Base-by-base conservation (phyloP, 2,888 invertebrate species). In the Bruchidius siliquastri region DNA sequence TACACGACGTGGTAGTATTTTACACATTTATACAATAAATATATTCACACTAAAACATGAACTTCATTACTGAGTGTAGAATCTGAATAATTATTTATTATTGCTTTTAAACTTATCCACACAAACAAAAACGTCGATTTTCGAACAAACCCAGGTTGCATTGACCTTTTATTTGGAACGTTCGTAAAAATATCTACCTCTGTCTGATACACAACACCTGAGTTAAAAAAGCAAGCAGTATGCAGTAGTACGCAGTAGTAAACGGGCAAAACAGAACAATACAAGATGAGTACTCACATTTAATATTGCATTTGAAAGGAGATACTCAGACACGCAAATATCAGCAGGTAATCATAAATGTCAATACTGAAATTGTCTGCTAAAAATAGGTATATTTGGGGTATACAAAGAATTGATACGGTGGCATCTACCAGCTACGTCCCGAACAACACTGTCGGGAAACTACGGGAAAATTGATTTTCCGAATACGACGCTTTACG, bases 261-360 rank as follows among this genome's bases (percentile, higher is more conserved):
- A 49, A 49, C 8, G 49, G 13, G 6, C 49, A 49, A 4, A 49
- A 49, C 49, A 49, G 8, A 49, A 49, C 49, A 49, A 49, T 3
- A 1, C 1, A 13, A 49, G 8, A 49, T 49, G 49, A 3, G 49
- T 49, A 49, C 49, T 49, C 18, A 49, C 49, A 49, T 49, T 49
- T 49, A 49, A 8, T 49, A 49, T 49, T 18, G 49, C 49, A 49
- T 49, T 49, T 13, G 49, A 49, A 49, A 13, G 49, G 13, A 49
- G 49, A 49, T 78, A 71, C 68, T 70, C 71, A 79, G 76, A 79
- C 76, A 79, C 78, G 78, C 76, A 78, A 78, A 78, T 77, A 72
- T 75, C 74, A 69, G 72, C 69, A 71, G 72, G 73, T 78, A 78
- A 77, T 79, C 76, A 77, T 75, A 77, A n/a, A 79, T 76, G 77